phyloP scores from a whole-genome alignment of 2,888 invertebrate species.

The Orthosia gothica region DNA sequence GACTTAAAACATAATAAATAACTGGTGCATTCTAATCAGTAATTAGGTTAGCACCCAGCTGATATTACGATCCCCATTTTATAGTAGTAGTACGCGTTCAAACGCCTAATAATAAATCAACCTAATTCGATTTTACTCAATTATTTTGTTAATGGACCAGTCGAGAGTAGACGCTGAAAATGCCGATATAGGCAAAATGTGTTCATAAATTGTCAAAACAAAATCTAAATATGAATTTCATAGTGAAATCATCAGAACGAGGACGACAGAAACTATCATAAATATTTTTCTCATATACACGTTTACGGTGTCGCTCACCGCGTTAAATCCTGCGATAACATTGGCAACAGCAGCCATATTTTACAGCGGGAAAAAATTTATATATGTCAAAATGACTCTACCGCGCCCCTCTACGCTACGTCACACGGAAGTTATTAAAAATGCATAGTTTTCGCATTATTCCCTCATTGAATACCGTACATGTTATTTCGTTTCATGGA shows the following conservation, averaged over 20 bases:
- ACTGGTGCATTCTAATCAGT: no score
- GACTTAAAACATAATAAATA: no score
- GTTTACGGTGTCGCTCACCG: constrained; percentile 17
- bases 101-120: constrained; percentile 19
- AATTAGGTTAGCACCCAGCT: no score
- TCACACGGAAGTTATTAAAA: no score
- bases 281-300: constrained; percentile 44
- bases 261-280: constrained; percentile 44
- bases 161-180: no score
- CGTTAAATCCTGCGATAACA: constrained; percentile 35
- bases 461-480: no score
- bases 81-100: no score
- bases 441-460: no score
- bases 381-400: constrained; percentile 58
- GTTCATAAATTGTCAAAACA: background rate
- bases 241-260: constrained; percentile 4
- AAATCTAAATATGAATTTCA: background rate
- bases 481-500: constrained; percentile 45
- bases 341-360: no score
- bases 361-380: constrained; percentile 63
- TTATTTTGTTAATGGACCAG: background rate
- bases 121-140: constrained; percentile 24
- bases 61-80: no score
- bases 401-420: no score
- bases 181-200: background rate